Percentiles rank a stretch among this genome's conserved stretches.
Conservation (phyloP, 2,797 vertebrate species). For the Dromococcyx pavoninus region DNA sequence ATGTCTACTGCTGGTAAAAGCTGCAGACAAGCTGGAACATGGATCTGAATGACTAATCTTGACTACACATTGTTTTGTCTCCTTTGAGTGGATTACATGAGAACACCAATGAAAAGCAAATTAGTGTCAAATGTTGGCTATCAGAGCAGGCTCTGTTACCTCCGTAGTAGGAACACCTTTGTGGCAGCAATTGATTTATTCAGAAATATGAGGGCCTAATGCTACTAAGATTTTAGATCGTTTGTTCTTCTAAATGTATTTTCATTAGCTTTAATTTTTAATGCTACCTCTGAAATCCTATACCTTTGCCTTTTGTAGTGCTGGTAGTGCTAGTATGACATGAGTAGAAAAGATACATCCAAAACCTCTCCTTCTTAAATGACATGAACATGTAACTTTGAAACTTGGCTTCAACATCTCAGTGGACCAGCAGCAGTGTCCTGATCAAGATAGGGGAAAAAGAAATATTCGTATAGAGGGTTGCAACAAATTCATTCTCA, state of each 20-base stretch:
- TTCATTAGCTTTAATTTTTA: background rate
- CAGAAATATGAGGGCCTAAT: background rate
- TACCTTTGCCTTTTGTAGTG: background rate
- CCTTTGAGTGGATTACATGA: background rate
- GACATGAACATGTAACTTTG: background rate
- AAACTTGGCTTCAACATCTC: background rate
- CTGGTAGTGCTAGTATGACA: background rate
- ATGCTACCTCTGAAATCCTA: background rate
- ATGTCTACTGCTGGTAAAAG: background rate
- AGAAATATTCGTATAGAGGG: accelerated
- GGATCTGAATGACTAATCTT: background rate
- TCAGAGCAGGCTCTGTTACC: background rate
- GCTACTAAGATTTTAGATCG: background rate
- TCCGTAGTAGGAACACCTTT: background rate
- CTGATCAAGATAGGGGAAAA: background rate
- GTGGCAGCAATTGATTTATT: background rate
- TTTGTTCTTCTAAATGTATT: background rate
- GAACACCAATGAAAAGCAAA: conserved; percentile 32
- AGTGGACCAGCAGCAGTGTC: background rate
- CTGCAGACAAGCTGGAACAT: background rate
- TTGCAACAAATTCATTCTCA: background rate
- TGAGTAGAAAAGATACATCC: background rate
- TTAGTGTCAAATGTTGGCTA: background rate
- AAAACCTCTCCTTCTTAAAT: background rate
- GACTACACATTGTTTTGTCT: background rate